Evolutionary conservation across 2,113 vertebrate species (phyloP).

Genomic region (Xyrauchen texanus): DNA sequence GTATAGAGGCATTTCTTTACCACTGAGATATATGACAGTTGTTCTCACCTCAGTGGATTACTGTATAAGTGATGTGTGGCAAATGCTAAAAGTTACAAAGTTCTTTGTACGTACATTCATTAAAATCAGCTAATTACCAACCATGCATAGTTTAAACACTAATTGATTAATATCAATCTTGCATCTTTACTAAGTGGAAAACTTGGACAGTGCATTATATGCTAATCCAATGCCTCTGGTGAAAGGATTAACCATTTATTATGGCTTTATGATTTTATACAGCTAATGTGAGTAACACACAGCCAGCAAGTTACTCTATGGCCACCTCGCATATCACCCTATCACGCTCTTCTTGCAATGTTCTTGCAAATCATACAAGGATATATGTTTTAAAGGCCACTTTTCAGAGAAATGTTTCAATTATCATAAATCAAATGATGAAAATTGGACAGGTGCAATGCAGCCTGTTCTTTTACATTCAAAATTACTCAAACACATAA

Average conservation of each 20-base stretch:
- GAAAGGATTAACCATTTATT: conserved; percentile 59
- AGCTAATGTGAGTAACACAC: conserved; percentile 55
- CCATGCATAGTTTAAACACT: not conserved
- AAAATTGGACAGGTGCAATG: too few species aligned
- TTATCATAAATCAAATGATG: conserved; percentile 21
- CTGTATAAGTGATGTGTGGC: not conserved
- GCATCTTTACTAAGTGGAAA: conserved; percentile 14
- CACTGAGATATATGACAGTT: too few species aligned
- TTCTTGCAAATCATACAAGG: conserved; percentile 31
- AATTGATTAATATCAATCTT: conserved; percentile 4
- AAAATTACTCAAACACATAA: not conserved
- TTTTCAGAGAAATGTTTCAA: conserved; percentile 13
- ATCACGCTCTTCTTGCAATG: conserved; percentile 34
- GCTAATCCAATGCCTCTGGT: conserved; percentile 53
- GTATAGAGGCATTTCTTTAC: not conserved
- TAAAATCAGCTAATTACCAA: not conserved
- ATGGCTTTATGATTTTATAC: conserved; percentile 59
- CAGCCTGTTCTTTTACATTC: conserved; percentile 1
- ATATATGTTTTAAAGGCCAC: too few species aligned
- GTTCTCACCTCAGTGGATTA: not conserved
- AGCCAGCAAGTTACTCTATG: conserved; percentile 34
- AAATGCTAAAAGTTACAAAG: not conserved
- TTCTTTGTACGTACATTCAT: not conserved
- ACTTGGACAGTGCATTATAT: not conserved
- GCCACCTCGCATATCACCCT: conserved; percentile 27